Evolutionary conservation across 2,888 invertebrate species (phyloP).

Genomic region (Euproctis similis): DNA sequence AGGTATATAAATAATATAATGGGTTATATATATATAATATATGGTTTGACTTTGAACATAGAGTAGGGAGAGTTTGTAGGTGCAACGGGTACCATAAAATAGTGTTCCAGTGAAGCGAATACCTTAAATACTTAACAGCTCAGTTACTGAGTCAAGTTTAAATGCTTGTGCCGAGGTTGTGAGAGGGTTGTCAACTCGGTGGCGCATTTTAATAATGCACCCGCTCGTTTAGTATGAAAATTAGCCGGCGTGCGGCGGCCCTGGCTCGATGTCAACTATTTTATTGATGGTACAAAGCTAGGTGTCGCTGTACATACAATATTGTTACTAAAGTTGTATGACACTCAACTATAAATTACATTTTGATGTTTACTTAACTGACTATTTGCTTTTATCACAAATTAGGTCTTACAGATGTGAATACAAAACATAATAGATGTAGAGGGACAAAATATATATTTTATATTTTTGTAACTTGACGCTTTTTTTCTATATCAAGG

Average conservation of each 20-base stretch:
- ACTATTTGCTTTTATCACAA: no score
- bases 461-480: no score
- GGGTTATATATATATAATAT: no score
- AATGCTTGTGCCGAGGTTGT: slow-evolving; percentile 47
- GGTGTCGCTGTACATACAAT: slow-evolving; percentile 16
- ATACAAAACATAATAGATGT: no score
- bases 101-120: slow-evolving; percentile 41
- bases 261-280: slow-evolving; percentile 39
- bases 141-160: slow-evolving; percentile 53
- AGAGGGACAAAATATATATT: no score
- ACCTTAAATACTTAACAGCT: slow-evolving; percentile 54
- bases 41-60: no score
- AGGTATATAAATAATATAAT: no score
- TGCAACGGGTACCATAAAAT: slow-evolving; percentile 32
- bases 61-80: slow-evolving; percentile 15
- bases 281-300: slow-evolving; percentile 51
- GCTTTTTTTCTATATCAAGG: no score
- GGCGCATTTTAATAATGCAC: slow-evolving; percentile 71
- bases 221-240: slow-evolving; percentile 72
- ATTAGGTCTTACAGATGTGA: no score
- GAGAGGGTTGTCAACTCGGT: slow-evolving; percentile 56
- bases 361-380: no score
- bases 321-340: no score
- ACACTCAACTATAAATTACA: no score
- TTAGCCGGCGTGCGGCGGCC: slow-evolving; percentile 54